Base-by-base conservation (phyloP, 2,797 vertebrate species). In the Buceros bicornis region DNA sequence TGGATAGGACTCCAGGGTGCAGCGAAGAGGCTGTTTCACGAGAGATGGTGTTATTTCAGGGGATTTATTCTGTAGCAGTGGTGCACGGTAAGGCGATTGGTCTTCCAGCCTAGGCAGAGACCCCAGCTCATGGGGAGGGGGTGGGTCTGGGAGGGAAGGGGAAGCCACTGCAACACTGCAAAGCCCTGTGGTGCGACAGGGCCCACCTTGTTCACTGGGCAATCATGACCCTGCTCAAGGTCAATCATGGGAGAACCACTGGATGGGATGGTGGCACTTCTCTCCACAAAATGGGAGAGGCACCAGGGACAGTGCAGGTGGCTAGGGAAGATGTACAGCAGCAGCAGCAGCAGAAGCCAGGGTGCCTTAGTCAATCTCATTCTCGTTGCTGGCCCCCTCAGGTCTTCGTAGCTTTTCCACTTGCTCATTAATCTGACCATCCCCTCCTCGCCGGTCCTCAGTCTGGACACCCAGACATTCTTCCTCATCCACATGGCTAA, bases 391-490 rank as follows among this genome's bases (percentile, higher is more conserved):
- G 92, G 99, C 99, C 9, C 99, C 99, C 95, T 99, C 99, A 0
- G 99, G 99, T 92, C 99, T 98, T 93, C 99, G 98, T 92, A 99
- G 98, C 98, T 99, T 99, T 93, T 99, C 99, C 96, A 99, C 99
- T 82, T 99, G 99, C 98, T 99, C 99, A 2, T 99, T 99, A 97
- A 99, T 99, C 97, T 99, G 99, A 98, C 99, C 99, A 3, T 99
- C 99, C 9, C 99, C 99, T 14, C 99, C 99, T 94, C 98, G 98
- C 28, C 99, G 98, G 97, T 99, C 99, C 98, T 99, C 99, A 18
- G 99, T 98, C 98, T 99, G 99, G 82, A 99, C 98, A 57, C 97
- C 98, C 87, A 99, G 97, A 87, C 96, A 97, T 28, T 98, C 99
- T 54, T 99, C 99, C 74, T 98, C 98, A 11, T 98, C 98, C 48